Conservation (phyloP, 2,113 vertebrate species). For the Alaudala cheleensis region DNA sequence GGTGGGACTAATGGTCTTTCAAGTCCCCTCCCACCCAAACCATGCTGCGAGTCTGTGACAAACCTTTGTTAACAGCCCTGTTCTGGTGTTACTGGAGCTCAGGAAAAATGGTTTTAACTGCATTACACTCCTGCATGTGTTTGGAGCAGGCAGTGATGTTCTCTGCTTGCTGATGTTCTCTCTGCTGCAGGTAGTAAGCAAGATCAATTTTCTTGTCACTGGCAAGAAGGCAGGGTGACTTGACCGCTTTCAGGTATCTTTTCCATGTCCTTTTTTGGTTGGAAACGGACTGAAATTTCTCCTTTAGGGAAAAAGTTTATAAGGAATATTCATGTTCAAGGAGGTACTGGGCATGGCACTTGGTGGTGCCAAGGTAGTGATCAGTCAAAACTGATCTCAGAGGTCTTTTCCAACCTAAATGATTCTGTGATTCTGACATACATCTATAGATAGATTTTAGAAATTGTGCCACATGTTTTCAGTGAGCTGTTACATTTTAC, state of each 20-base stretch:
- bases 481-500: not conserved
- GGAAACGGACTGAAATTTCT: not conserved
- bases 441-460: not conserved
- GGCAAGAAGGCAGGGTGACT: not conserved
- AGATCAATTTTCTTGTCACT: not conserved
- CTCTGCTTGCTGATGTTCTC: no score
- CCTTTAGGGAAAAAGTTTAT: not conserved
- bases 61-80: not conserved
- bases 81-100: not conserved
- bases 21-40: not conserved
- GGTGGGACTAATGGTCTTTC: accelerated
- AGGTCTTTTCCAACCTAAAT: not conserved
- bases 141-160: not conserved
- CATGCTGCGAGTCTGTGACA: no score
- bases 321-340: accelerated
- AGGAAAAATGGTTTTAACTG: not conserved
- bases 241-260: accelerated
- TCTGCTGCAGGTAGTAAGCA: not conserved
- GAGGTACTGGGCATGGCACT: not conserved
- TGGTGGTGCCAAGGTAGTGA: accelerated
- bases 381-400: not conserved
- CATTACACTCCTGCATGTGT: accelerated
- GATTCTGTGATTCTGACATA: not conserved
- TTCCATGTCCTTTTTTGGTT: not conserved
- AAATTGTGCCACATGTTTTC: accelerated